Evolutionary conservation across 1,140 invertebrate species (phyloP), one percentile per base, ranked within the genome.

Genomic region (Camponotus floridanus): DNA sequence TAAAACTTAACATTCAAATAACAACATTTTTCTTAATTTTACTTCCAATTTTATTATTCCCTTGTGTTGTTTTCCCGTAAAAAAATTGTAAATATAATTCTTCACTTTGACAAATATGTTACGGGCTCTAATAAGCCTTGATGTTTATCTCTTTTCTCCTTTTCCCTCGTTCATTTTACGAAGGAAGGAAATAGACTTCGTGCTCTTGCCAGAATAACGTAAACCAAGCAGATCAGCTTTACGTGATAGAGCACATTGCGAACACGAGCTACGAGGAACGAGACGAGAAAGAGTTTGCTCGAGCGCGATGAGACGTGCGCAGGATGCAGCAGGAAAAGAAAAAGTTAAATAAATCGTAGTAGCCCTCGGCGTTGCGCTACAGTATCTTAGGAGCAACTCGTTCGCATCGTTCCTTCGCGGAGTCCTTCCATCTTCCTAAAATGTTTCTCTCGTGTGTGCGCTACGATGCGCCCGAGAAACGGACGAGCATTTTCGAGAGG

Each of bases 331-430:
- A 68, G 70, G 86, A 86, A 51, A 51, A 87, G 86, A 92, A 92
- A 91, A 92, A 93, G 91, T 93, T 93, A 92, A 93, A 94, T 93
- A 94, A 94, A 94, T 93, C 92, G 89, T 87, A 84, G 87, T 68
- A 45, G 76, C 73, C 86, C 87, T 65, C 61, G 45, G 62, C 78
- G 67, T 39, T 73, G 61, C 39, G 64, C 74, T 42, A 73, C 51
- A 86, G 74, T 83, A 91, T 87, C 90, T 89, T 84, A 36, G 61
- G 70, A 85, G 87, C 85, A 85, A 18, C 86, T 51, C 48, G 78
- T 89, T 92, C 86, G 90, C 91, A 91, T 92, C 87, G 26, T 93
- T 93, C 91, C 92, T 93, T 93, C 65, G 64, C 26, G 3, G 59
- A 45, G 64, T 62, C 59, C 68, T n/a, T 79, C 78, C 67, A 71